Evolutionary conservation across 1,140 invertebrate species (phyloP).

Genomic region (Nixonia krombeini): DNA sequence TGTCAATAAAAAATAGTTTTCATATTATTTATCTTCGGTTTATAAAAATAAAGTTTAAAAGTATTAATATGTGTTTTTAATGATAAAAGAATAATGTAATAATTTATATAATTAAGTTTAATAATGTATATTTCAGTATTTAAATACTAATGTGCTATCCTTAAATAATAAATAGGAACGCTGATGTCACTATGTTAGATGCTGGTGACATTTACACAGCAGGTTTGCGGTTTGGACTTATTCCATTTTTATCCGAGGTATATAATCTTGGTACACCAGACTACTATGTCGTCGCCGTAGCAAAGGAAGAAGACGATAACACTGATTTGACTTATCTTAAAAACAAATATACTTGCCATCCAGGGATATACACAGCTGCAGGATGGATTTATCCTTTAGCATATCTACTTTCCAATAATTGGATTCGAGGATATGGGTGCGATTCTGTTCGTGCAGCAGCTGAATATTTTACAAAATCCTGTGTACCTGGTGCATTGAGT

Average conservation of each 20-base stretch:
- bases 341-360: slow-evolving; percentile 91
- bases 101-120: too few species aligned
- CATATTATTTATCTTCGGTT: too few species aligned
- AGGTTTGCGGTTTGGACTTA: slow-evolving; percentile 82
- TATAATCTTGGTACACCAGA: slow-evolving; percentile 88
- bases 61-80: too few species aligned
- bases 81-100: too few species aligned
- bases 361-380: slow-evolving; percentile 91
- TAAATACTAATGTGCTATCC: too few species aligned
- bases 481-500: slow-evolving; percentile 90
- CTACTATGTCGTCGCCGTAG: slow-evolving; percentile 96
- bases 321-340: slow-evolving; percentile 91
- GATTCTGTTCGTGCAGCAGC: slow-evolving; percentile 90
- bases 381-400: slow-evolving; percentile 97
- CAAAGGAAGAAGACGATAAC: slow-evolving; percentile 87
- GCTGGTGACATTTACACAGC: slow-evolving; percentile 95
- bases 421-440: slow-evolving; percentile 93
- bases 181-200: slow-evolving; percentile 93
- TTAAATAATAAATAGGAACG: too few species aligned
- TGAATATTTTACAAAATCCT: slow-evolving; percentile 93
- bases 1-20: too few species aligned
- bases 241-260: slow-evolving; percentile 91
- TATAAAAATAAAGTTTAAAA: too few species aligned
- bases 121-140: too few species aligned
- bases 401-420: slow-evolving; percentile 92